Percentiles rank a stretch among this genome's conserved stretches.
Conservation (phyloP, 2,113 vertebrate genomes). For the Hyaena hyaena region DNA sequence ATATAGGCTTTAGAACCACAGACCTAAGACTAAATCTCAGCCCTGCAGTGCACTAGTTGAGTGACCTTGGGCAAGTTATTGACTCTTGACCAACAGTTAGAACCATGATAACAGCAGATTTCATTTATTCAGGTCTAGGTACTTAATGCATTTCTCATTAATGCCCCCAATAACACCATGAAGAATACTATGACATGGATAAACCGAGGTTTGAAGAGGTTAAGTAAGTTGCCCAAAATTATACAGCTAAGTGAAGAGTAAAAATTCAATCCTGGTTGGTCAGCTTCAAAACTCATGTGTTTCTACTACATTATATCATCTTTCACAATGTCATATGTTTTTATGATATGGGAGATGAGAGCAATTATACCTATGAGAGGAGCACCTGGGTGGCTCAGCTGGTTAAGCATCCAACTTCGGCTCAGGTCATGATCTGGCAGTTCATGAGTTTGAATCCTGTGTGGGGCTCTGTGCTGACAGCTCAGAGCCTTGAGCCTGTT, state of each 20-base stretch:
- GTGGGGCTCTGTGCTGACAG: no score
- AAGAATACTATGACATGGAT: neutral
- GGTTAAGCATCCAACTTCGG: no score
- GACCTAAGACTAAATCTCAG: neutral
- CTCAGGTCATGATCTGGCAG: no score
- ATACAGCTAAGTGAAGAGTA: neutral
- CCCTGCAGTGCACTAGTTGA: neutral
- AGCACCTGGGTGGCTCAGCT: no score
- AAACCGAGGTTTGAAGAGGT: neutral
- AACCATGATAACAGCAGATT: neutral
- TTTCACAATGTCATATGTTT: neutral
- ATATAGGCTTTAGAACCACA: neutral
- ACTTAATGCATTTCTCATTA: slow-evolving; percentile 13
- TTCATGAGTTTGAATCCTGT: no score
- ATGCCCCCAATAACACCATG: neutral
- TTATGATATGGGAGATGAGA: neutral
- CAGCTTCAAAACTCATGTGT: neutral
- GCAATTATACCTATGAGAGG: neutral
- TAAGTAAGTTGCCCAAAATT: neutral
- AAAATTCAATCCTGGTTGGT: neutral
- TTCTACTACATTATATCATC: neutral
- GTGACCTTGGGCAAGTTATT: neutral
- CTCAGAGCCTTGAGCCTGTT: no score
- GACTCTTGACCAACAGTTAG: neutral
- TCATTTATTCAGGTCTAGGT: neutral